These are phyloP conservation scores for Protaetia brevitarsis DNA, from an alignment of 1,140 invertebrate species.

Conservation along the genomic window DNA sequence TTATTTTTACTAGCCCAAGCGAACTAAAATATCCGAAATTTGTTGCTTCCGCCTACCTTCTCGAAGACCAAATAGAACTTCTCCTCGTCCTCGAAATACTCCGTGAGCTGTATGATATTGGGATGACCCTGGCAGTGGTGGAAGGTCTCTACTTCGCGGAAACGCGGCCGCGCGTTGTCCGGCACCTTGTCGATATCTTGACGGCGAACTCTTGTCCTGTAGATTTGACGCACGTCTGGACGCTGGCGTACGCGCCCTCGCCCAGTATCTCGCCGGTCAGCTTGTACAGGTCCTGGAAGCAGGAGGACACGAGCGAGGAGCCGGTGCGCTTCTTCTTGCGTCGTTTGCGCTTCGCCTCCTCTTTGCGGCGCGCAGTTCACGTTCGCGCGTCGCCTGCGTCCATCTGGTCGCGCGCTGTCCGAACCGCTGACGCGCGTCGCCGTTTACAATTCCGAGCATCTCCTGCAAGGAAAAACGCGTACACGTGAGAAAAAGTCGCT, in stretches of 20 bases:
- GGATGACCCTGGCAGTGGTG: slow-evolving; percentile 95
- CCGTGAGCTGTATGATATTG: slow-evolving; percentile 95
- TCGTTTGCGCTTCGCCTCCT: slow-evolving; percentile 80
- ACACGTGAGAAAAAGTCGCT: too few relatives aligned
- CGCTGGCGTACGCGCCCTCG: slow-evolving; percentile 93
- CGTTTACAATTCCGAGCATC: slow-evolving; percentile 2
- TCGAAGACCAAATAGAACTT: slow-evolving; percentile 98
- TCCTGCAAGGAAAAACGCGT: not conserved
- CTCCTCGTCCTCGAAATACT: slow-evolving; percentile 96
- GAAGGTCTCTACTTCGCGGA: slow-evolving; percentile 98
- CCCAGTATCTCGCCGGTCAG: slow-evolving; percentile 93
- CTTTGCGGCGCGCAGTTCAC: slow-evolving; percentile 70
- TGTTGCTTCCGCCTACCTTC: slow-evolving; percentile 60
- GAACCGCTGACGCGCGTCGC: slow-evolving; percentile 42
- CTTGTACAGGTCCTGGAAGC: slow-evolving; percentile 93
- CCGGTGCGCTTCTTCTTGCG: slow-evolving; percentile 85
- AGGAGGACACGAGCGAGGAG: slow-evolving; percentile 79
- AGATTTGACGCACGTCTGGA: slow-evolving; percentile 89
- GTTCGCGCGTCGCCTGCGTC: slow-evolving; percentile 51
- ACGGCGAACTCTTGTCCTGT: slow-evolving; percentile 94
- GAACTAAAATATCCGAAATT: too few relatives aligned
- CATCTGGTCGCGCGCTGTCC: slow-evolving; percentile 48
- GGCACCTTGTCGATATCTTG: slow-evolving; percentile 97
- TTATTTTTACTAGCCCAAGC: not conserved
- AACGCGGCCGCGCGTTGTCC: slow-evolving; percentile 84